Conservation (phyloP, 2,888 invertebrate species). For the Escarpia spicata region DNA sequence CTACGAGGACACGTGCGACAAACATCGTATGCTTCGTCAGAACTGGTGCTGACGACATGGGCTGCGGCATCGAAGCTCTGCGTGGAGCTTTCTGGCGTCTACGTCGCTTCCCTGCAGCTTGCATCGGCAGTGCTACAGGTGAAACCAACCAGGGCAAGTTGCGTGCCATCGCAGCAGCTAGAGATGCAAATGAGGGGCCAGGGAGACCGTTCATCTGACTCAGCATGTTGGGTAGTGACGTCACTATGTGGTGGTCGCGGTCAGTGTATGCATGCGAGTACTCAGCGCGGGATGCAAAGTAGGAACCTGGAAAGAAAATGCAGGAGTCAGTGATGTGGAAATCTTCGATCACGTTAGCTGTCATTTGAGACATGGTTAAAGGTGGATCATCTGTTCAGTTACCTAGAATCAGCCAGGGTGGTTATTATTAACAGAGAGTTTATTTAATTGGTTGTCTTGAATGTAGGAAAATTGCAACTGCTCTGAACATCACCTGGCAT, state of each 20-base stretch:
- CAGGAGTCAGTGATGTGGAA: background rate
- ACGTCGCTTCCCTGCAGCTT: background rate
- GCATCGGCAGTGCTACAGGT: background rate
- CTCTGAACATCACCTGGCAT: no score
- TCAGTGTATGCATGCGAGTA: conserved; percentile 45
- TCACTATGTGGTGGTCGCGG: background rate
- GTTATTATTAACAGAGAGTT: no score
- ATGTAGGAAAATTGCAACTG: no score
- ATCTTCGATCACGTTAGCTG: background rate
- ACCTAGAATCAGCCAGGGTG: no score
- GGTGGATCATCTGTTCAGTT: no score
- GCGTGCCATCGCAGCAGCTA: background rate
- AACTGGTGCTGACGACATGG: conserved; percentile 31
- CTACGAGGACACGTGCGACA: conserved; percentile 57
- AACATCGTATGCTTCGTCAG: conserved; percentile 46
- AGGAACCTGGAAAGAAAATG: conserved; percentile 37
- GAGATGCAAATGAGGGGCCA: background rate
- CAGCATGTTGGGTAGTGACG: background rate
- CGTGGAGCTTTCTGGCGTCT: background rate
- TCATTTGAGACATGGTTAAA: no score
- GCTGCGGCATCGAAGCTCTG: background rate
- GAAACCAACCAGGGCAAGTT: background rate
- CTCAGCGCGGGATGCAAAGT: conserved; percentile 42
- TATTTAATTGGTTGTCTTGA: no score
- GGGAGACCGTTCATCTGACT: background rate